Percentiles rank a stretch among this genome's conserved stretches.
Conservation (phyloP, 2,888 invertebrate species). For the Uloborus plumipes region DNA sequence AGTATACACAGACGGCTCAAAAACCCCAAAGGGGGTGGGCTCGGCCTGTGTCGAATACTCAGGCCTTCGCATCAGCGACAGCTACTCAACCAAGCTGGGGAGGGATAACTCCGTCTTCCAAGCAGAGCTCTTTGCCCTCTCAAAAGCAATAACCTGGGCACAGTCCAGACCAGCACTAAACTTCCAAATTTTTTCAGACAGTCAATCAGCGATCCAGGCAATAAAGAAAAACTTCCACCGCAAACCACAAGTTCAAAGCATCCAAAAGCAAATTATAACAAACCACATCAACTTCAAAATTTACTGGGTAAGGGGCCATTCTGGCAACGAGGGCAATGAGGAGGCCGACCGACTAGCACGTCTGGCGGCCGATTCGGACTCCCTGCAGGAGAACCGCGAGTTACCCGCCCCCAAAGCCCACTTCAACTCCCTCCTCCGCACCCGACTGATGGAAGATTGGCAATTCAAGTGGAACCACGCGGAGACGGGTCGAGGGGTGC, state of each 20-base stretch:
- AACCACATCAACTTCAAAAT: no score
- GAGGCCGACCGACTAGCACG: no score
- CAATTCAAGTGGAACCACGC: background rate
- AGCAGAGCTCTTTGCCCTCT: background rate
- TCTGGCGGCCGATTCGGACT: no score
- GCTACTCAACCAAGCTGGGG: background rate
- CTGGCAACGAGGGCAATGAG: no score
- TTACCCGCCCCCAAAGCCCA: background rate
- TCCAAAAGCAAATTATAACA: no score
- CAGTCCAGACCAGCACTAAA: background rate
- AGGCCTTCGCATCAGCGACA: background rate
- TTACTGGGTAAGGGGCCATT: no score
- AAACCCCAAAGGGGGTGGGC: background rate
- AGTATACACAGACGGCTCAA: background rate
- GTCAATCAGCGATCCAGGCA: background rate
- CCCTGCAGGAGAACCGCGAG: no score
- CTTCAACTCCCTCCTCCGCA: background rate
- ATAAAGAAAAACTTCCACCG: background rate
- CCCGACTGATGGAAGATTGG: background rate
- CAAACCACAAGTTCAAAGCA: no score
- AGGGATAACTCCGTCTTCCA: background rate
- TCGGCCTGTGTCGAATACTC: background rate
- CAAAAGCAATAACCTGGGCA: background rate
- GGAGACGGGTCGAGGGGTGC: background rate
- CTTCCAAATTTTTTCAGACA: background rate